A percentile compares a stretch with the other conserved stretches of the same genome.
Evolutionary conservation across 2,113 vertebrate genomes (phyloP).

Genomic region (Corythoichthys intestinalis): DNA sequence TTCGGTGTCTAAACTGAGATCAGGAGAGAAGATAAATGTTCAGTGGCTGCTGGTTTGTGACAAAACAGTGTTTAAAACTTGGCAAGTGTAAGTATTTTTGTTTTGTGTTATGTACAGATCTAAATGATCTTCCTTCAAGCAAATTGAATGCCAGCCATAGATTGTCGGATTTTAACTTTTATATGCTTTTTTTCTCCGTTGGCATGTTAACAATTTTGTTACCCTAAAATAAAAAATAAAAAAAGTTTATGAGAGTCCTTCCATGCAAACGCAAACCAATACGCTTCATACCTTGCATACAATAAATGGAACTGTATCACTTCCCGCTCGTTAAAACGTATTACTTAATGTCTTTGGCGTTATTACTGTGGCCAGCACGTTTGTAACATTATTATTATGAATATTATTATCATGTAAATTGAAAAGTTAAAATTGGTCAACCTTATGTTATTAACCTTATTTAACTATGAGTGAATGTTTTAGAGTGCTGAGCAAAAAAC

Average conservation of each 20-base stretch:
- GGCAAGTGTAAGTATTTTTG: background rate
- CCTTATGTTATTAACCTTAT: background rate
- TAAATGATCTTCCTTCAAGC: background rate
- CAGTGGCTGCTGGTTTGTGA: background rate
- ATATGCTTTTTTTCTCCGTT: conserved; percentile 1
- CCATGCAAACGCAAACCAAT: conserved; percentile 11
- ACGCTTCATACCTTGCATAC: background rate
- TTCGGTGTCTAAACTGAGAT: conserved; percentile 20
- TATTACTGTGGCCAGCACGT: no score
- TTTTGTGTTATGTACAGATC: background rate
- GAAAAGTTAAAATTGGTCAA: no score
- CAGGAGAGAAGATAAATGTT: conserved; percentile 13
- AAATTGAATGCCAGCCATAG: background rate
- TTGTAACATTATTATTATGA: background rate
- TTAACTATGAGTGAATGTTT: no score
- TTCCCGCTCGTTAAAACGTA: background rate
- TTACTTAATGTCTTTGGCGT: no score
- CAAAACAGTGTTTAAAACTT: background rate
- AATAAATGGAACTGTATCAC: conserved; percentile 15
- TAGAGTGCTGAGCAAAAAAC: no score
- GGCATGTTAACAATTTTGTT: background rate
- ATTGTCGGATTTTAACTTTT: background rate
- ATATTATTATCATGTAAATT: no score
- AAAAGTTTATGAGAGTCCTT: conserved; percentile 30
- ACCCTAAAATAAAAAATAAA: conserved; percentile 1